A percentile compares a stretch with the other conserved stretches of the same genome.
Conservation (phyloP, 2,888 invertebrate genomes). For the Brassicogethes aeneus region DNA sequence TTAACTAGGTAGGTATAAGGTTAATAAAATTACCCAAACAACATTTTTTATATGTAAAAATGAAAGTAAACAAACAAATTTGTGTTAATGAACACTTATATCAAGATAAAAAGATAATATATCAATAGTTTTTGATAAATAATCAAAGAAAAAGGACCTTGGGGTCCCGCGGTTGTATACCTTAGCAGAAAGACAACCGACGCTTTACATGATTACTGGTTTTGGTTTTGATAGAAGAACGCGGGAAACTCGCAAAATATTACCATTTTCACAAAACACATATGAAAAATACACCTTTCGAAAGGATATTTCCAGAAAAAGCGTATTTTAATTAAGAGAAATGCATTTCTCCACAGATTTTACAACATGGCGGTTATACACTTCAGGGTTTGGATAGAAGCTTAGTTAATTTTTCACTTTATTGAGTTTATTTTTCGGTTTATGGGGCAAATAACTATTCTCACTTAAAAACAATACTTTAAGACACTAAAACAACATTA, state of each 20-base stretch:
- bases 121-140: neutral
- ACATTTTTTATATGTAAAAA: too few relatives aligned
- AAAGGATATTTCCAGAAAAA: conserved; percentile 22
- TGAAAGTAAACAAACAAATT: too few relatives aligned
- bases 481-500: conserved; percentile 29
- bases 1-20: too few relatives aligned
- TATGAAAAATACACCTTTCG: conserved; percentile 37
- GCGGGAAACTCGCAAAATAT: conserved; percentile 42
- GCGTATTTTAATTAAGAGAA: conserved; percentile 23
- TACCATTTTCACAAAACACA: conserved; percentile 41
- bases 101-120: too few relatives aligned
- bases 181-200: conserved; percentile 29
- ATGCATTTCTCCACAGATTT: conserved; percentile 42
- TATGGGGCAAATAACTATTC: conserved; percentile 10
- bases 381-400: conserved; percentile 37
- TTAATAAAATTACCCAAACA: too few relatives aligned
- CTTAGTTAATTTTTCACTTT: conserved; percentile 33
- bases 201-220: conserved; percentile 32
- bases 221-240: conserved; percentile 39
- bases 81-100: too few relatives aligned
- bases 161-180: conserved; percentile 23
- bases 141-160: conserved; percentile 22
- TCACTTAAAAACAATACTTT: conserved; percentile 9
- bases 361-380: conserved; percentile 60
- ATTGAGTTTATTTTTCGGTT: conserved; percentile 13